phyloP scores from a whole-genome alignment of 2,888 invertebrate genomes.

The Drosophila monieri region DNA sequence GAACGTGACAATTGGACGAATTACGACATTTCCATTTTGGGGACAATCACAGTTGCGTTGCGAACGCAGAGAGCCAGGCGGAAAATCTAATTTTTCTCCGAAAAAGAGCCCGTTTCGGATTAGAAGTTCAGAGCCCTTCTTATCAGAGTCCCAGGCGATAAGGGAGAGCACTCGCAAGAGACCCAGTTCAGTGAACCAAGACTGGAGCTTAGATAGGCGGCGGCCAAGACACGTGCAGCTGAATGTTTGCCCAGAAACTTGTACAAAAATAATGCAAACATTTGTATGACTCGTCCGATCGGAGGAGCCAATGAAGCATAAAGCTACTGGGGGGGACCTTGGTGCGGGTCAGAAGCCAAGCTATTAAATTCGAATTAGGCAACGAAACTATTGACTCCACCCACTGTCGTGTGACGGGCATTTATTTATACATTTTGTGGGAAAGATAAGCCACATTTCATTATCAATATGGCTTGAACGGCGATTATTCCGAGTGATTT shows the following conservation, averaged over 20 bases:
- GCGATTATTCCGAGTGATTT: conserved; percentile 9
- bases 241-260: conserved; percentile 25
- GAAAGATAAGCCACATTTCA: conserved; percentile 44
- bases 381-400: conserved; percentile 17
- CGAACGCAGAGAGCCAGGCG: conserved; percentile 7
- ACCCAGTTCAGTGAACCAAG: conserved; percentile 31
- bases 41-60: conserved; percentile 23
- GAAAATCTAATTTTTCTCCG: neutral
- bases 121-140: neutral
- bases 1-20: conserved; percentile 44
- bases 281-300: conserved; percentile 50
- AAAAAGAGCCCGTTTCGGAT: neutral
- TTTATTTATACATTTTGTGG: conserved; percentile 27
- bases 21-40: conserved; percentile 31
- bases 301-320: conserved; percentile 12
- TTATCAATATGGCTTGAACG: conserved; percentile 24
- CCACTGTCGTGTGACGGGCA: conserved; percentile 8
- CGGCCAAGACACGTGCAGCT: conserved; percentile 10
- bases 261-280: conserved; percentile 36
- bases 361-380: conserved; percentile 18
- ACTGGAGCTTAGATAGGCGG: too few relatives aligned
- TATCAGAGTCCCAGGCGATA: conserved; percentile 22
- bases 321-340: conserved; percentile 18
- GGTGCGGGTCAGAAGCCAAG: neutral
- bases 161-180: conserved; percentile 10